Percentiles rank a stretch among this genome's conserved stretches.
These are phyloP conservation scores for Macrotus californicus DNA, from an alignment of 2,113 vertebrate species.

Conservation along the genomic window DNA sequence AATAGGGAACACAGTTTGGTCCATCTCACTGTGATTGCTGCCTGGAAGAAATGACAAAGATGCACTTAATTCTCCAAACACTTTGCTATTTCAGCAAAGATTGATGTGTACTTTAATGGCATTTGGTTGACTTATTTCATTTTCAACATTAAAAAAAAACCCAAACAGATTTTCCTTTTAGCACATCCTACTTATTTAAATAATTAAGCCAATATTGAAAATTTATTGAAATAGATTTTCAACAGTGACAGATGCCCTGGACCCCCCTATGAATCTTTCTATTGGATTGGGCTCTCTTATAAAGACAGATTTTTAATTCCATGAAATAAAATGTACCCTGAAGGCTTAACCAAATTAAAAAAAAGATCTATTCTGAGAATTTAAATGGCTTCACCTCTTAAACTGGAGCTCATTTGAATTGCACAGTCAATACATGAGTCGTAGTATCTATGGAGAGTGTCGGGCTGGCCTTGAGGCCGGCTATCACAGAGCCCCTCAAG, in stretches of 20 bases:
- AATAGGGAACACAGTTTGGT: not conserved
- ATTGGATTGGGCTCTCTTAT: not conserved
- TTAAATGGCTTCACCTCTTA: slow-evolving; percentile 4
- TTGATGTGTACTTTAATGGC: not conserved
- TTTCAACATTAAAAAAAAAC: not conserved
- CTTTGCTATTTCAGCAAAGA: not conserved
- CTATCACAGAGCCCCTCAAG: not conserved
- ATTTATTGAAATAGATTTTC: slow-evolving; percentile 28
- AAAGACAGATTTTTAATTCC: slow-evolving; percentile 35
- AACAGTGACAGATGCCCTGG: not conserved
- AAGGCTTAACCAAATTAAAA: not conserved
- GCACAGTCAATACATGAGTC: not conserved
- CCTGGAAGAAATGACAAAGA: not conserved
- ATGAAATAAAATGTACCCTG: not conserved
- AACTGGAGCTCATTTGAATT: slow-evolving; percentile 11
- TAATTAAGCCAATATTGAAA: slow-evolving; percentile 22
- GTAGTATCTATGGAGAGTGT: not conserved
- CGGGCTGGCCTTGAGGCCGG: not conserved
- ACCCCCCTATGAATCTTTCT: not conserved
- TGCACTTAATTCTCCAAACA: not conserved
- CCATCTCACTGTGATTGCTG: not conserved
- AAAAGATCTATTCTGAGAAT: slow-evolving; percentile 25
- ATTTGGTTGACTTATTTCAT: slow-evolving; percentile 3
- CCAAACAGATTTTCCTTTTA: not conserved
- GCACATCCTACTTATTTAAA: not conserved